These are phyloP conservation scores for Litoditis marina DNA, from an alignment of 2,888 invertebrate genomes.

Conservation along the genomic window DNA sequence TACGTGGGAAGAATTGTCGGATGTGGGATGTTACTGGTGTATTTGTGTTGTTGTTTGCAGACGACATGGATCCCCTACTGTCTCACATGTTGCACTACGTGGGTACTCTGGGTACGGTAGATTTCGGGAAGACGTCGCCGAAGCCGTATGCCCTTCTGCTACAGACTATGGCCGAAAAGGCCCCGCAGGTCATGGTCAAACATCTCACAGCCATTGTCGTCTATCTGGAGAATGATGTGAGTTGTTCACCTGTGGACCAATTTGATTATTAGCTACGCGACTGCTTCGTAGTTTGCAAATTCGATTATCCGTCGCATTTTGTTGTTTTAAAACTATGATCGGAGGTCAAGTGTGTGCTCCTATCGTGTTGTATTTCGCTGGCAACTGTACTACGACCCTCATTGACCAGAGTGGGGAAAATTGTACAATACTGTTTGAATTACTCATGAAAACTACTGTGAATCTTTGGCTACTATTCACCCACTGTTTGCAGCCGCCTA, in stretches of 20 bases:
- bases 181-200: slow-evolving; percentile 17
- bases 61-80: slow-evolving; percentile 33
- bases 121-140: slow-evolving; percentile 4
- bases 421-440: no score
- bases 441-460: no score
- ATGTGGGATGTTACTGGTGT: slow-evolving; percentile 3
- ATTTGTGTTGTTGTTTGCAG: slow-evolving; percentile 11
- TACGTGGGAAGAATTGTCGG: no score
- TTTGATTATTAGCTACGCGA: no score
- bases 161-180: slow-evolving; percentile 15
- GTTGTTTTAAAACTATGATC: no score
- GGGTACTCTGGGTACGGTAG: slow-evolving; percentile 15
- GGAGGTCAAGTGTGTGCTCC: no score
- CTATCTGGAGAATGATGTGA: slow-evolving; percentile 24
- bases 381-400: no score
- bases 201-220: slow-evolving; percentile 12
- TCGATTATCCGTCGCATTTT: no score
- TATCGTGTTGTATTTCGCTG: no score
- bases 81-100: slow-evolving; percentile 28
- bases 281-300: no score
- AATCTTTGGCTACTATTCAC: no score
- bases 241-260: background rate
- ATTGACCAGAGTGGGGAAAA: no score
- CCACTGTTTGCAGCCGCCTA: slow-evolving; percentile 7
- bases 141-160: slow-evolving; percentile 22